Base-by-base conservation (phyloP, 2,888 invertebrate species). In the Listrodromus nycthemerus region DNA sequence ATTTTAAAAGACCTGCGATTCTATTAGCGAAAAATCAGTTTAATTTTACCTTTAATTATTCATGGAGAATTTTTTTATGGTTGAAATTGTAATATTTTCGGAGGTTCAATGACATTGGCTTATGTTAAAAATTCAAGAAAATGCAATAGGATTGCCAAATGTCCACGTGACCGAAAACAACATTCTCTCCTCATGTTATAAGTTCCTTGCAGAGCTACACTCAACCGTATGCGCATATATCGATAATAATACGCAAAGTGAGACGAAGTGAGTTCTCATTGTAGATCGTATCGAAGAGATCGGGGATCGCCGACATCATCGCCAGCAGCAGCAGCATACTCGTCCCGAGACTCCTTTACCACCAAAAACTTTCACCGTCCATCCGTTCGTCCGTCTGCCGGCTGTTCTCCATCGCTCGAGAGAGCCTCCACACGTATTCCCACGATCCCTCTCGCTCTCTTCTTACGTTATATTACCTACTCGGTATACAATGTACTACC, bases 281-380 rank as follows among this genome's bases (percentile, higher is more conserved):
- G 80, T 84, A 86, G 85, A 86, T 86, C 67, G 79, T 83, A 86
- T 86, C 85, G 83, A 80, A 58, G 27, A 82, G 78, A 82, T 82
- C 69, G 82, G 63, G 55, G 52, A 79, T 77, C 82, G 50, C 41
- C 45, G 10, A 41, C 66, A 66, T 41, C 45, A 58, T 33, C 52
- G 41, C 33, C 55, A 37, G 33, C 58, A 8, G 37, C 33, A n/a
- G 21, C 37, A 61, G 19, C 37, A 77, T 75, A 83, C 78, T 78
- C 78, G 70, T 71, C 79, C 80, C 76, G 82, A 84, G 70, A 66
- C 70, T 80, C 48, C 79, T 85, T 85, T 83, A 77, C 78, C 75
- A 69, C 41, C 83, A 63, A 78, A 83, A 85, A 86, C 86, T 86
- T 86, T 86, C 86, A 86, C 86, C 86, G 84, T 86, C 79, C 84